Conservation (phyloP, 2,113 vertebrate species). For the Melanostigma gelatinosum region DNA sequence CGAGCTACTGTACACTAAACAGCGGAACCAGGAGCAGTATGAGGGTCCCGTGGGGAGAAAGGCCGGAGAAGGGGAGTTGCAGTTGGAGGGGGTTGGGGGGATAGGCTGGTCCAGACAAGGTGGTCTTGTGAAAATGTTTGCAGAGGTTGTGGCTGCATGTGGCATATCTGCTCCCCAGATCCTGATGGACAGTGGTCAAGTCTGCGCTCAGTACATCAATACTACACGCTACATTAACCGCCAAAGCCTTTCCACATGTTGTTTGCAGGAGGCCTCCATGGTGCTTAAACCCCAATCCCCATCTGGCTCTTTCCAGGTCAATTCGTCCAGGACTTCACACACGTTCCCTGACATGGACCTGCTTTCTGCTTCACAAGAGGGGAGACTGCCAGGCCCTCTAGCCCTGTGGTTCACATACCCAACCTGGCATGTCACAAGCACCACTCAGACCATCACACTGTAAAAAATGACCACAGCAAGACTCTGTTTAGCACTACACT, state of each 20-base stretch:
- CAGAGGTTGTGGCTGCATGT: conserved; percentile 22
- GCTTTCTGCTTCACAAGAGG: conserved; percentile 31
- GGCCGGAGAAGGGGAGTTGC: background rate
- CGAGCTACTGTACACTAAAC: conserved; percentile 74
- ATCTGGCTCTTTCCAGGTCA: conserved; percentile 78
- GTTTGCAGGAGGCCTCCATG: conserved; percentile 78
- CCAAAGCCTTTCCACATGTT: conserved; percentile 84
- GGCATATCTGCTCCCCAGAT: conserved; percentile 50
- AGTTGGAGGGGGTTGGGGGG: background rate
- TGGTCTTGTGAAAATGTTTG: conserved; percentile 35
- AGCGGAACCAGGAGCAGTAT: conserved; percentile 68
- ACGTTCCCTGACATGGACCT: conserved; percentile 62
- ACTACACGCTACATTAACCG: conserved; percentile 81
- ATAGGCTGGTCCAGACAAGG: conserved; percentile 21
- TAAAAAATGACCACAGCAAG: conserved; percentile 24
- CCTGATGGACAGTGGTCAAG: conserved; percentile 73
- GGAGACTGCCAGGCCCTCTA: conserved; percentile 36
- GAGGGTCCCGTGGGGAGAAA: conserved; percentile 44
- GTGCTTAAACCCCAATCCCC: conserved; percentile 69
- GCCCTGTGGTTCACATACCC: conserved; percentile 46
- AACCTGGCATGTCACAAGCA: conserved; percentile 13
- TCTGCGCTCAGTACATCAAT: conserved; percentile 78
- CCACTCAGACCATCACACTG: conserved; percentile 35
- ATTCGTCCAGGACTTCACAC: conserved; percentile 50
- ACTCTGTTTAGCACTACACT: background rate